These are phyloP conservation scores for Oophaga pumilio DNA, from an alignment of 2,113 vertebrate species.

Conservation along the genomic window DNA sequence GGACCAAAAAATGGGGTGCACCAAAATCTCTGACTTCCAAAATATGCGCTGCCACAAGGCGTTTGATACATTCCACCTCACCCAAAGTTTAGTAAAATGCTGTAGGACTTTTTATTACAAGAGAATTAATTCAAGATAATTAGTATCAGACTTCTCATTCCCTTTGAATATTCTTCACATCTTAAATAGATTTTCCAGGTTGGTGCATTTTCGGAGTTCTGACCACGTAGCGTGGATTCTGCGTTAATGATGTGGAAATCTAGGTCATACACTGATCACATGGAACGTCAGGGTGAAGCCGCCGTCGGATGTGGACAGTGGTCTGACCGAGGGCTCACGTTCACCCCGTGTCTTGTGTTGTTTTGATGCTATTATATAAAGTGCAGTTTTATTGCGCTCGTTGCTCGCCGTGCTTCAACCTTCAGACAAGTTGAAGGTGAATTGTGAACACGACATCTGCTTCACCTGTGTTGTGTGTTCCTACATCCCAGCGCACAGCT, in stretches of 20 bases:
- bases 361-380: not conserved
- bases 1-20: too few relatives aligned
- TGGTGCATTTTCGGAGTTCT: not conserved
- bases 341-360: not conserved
- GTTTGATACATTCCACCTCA: too few relatives aligned
- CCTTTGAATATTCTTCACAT: not conserved
- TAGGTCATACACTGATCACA: not conserved
- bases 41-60: too few relatives aligned
- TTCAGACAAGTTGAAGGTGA: conserved; percentile 53
- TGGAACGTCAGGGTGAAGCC: not conserved
- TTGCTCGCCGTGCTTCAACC: conserved; percentile 25
- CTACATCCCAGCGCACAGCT: conserved; percentile 1
- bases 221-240: not conserved
- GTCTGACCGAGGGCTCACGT: not conserved
- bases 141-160: not conserved
- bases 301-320: not conserved
- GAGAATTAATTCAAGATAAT: not conserved
- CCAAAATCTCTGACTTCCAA: too few relatives aligned
- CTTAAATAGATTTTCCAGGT: not conserved
- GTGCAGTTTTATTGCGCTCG: not conserved
- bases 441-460: conserved; percentile 54
- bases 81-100: not conserved
- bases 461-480: conserved; percentile 37
- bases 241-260: conserved; percentile 3
- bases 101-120: not conserved